Evolutionary conservation across 2,113 vertebrate genomes (phyloP).

Genomic region (Callocephalon fimbriatum): DNA sequence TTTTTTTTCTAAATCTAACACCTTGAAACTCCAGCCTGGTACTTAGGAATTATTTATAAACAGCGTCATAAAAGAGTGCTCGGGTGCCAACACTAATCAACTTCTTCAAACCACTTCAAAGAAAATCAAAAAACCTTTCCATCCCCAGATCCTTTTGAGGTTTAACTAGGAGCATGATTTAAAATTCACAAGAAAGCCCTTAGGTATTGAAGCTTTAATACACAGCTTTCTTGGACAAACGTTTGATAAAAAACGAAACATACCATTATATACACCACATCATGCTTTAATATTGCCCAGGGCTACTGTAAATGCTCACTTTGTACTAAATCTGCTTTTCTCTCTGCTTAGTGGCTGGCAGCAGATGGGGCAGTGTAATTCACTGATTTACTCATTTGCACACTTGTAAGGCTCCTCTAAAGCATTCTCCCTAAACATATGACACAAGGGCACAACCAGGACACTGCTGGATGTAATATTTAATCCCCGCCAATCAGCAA

Average conservation of each 20-base stretch:
- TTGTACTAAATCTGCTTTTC: conserved; percentile 82
- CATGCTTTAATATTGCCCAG: conserved; percentile 83
- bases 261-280: conserved; percentile 78
- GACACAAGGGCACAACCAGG: conserved; percentile 15
- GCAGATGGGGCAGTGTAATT: conserved; percentile 50
- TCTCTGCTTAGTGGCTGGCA: conserved; percentile 69
- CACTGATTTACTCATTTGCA: conserved; percentile 46
- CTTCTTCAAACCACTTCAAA: conserved; percentile 85
- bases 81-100: conserved; percentile 84
- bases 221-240: conserved; percentile 86
- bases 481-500: not conserved
- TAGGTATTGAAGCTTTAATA: conserved; percentile 84
- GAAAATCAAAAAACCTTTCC: conserved; percentile 81
- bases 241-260: conserved; percentile 82
- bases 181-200: conserved; percentile 87
- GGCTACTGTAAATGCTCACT: conserved; percentile 86
- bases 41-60: conserved; percentile 88
- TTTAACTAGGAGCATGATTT: conserved; percentile 85
- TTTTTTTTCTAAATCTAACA: conserved; percentile 76
- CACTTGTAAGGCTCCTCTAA: not conserved
- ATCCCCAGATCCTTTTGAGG: conserved; percentile 83
- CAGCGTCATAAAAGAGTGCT: conserved; percentile 83
- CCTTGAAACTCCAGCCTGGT: conserved; percentile 80
- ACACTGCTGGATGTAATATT: not conserved
- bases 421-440: not conserved